These are phyloP conservation scores for Cebidichthys violaceus DNA, from an alignment of 2,113 vertebrate species.

Conservation along the genomic window DNA sequence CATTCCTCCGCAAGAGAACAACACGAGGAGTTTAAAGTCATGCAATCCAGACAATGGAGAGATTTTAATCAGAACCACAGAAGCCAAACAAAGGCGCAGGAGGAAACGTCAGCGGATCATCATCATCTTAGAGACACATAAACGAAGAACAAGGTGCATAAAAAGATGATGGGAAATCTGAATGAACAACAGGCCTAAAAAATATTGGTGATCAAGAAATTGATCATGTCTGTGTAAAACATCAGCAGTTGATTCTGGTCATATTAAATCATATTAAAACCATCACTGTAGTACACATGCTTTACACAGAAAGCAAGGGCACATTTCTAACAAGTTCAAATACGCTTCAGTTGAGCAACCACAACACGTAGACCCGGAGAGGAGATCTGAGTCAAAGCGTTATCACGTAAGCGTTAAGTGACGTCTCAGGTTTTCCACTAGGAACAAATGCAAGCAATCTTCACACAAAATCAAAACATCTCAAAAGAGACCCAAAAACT, in stretches of 20 bases:
- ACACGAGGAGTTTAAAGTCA: background rate
- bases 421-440: conserved; percentile 57
- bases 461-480: conserved; percentile 65
- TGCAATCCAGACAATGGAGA: background rate
- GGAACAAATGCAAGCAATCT: conserved; percentile 56
- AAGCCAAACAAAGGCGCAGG: background rate
- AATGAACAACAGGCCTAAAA: background rate
- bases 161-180: background rate
- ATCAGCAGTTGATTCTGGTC: conserved; percentile 3
- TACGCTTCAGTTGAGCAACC: conserved; percentile 27
- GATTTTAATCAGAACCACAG: background rate
- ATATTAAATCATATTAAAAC: background rate
- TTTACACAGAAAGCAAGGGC: background rate
- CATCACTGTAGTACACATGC: background rate
- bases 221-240: no score
- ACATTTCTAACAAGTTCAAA: conserved; percentile 4
- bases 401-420: conserved; percentile 45
- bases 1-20: background rate
- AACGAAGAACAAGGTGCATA: background rate
- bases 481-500: conserved; percentile 48
- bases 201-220: background rate
- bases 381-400: conserved; percentile 21
- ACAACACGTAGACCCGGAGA: conserved; percentile 36
- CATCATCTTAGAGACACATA: background rate
- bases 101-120: background rate